A percentile compares a stretch with the other conserved stretches of the same genome.
Evolutionary conservation across 2,797 vertebrate genomes (phyloP).

Genomic region (Meda fulgida): DNA sequence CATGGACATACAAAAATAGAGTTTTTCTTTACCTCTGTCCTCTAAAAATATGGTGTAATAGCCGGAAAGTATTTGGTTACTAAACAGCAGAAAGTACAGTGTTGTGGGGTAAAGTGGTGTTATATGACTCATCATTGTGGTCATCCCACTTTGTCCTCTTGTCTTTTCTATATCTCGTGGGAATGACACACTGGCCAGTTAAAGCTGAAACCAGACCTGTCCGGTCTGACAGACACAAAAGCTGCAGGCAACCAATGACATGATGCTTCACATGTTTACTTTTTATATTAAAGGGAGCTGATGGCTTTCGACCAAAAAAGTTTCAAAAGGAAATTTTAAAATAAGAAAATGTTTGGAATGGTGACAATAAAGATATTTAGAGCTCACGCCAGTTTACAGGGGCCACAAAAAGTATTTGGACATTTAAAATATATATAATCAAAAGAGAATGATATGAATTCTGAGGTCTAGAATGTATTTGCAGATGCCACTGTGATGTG

Average conservation of each 20-base stretch:
- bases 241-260: conserved; percentile 35
- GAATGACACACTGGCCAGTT: conserved; percentile 35
- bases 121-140: conserved; percentile 44
- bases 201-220: conserved; percentile 35
- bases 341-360: neutral
- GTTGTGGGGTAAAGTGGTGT: conserved; percentile 22
- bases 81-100: neutral
- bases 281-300: neutral
- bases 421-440: neutral
- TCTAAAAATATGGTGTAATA: neutral
- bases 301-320: neutral
- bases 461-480: neutral
- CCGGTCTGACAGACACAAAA: conserved; percentile 37
- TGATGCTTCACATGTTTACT: conserved; percentile 1
- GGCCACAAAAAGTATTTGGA: neutral
- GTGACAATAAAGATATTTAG: neutral
- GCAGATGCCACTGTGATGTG: neutral
- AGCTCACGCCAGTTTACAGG: neutral
- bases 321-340: neutral
- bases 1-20: neutral
- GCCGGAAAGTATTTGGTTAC: neutral
- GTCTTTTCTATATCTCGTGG: conserved; percentile 19
- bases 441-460: neutral
- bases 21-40: conserved; percentile 7
- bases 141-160: conserved; percentile 39